Evolutionary conservation across 2,888 invertebrate species (phyloP), one percentile per base, ranked within the genome.

Genomic region (Tuberolachnus salignus): DNA sequence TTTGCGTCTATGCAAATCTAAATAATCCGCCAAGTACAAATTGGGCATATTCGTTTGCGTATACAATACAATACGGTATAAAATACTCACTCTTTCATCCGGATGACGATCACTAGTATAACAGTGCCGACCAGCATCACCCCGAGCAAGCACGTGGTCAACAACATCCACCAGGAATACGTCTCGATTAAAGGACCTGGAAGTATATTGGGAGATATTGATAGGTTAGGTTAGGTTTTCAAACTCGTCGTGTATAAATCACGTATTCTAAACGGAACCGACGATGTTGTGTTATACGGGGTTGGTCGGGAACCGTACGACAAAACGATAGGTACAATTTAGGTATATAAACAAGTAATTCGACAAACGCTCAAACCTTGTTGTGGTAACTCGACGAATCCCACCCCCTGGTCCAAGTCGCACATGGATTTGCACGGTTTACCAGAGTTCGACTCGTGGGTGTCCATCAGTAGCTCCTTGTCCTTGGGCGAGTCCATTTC

Each of bases 321-420:
- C 19, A 1, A 53, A 53, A 53, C 16, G 16, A 16, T 34, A 34
- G 3, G 3, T 34, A 34, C 14, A 51, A 51, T 14, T 1, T 14
- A 16, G 16, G 16, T 51, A 51, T 51, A n/a, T n/a, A n/a, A n/a
- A n/a, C 4, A 14, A 14, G 19, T n/a, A 19, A 53, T 53, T 53
- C 13, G 19, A 53, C 34, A 53, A 53, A 53, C 1, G 19, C 16
- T 59, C 84, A 85, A 84, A 92, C 92, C 92, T 87, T 92, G 92
- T 82, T 92, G 89, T 0, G 93, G 91, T 83, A 94, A 87, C 85
- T 94, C 94, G 83, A 94, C 90, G 84, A 91, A 92, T 85, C 93
- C 93, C 59, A 92, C 91, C 4, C 91, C 91, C 0, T 88, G 88
- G 42, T 83, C 83, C 3, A 83, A 81, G n/a, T 87, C 87, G 82